A percentile compares a stretch with the other conserved stretches of the same genome.
Evolutionary conservation across 2,797 vertebrate genomes (phyloP).

Genomic region (Poecilia wingei): DNA sequence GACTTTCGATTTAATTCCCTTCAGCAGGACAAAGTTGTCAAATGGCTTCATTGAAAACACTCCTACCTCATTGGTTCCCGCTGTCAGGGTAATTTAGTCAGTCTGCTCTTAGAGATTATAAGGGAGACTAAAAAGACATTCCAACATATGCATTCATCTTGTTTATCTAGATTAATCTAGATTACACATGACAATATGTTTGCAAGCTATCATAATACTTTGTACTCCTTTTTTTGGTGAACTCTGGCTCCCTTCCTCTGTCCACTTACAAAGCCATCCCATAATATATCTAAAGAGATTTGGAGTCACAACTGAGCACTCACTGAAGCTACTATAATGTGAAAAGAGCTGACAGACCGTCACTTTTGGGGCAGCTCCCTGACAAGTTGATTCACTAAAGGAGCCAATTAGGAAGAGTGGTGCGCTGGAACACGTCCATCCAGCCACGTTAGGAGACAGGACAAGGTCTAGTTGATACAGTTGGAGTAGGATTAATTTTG

Average conservation of each 20-base stretch:
- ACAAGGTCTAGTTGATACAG: conserved; percentile 67
- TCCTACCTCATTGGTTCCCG: background rate
- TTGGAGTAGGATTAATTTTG: conserved; percentile 73
- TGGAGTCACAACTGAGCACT: conserved; percentile 35
- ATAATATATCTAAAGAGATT: background rate
- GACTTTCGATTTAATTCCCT: background rate
- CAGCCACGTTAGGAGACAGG: conserved; percentile 48
- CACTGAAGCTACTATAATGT: conserved; percentile 40
- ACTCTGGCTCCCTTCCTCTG: background rate
- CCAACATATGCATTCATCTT: background rate
- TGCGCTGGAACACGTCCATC: conserved; percentile 76
- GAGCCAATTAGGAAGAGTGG: conserved; percentile 78
- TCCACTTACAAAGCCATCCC: conserved; percentile 1
- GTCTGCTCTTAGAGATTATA: background rate
- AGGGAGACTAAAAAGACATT: background rate
- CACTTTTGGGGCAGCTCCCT: conserved; percentile 36
- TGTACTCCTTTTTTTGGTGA: background rate
- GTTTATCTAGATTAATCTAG: background rate
- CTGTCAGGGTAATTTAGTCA: background rate
- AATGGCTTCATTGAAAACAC: background rate
- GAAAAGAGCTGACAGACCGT: conserved; percentile 48
- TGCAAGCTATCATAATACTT: background rate
- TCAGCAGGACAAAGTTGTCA: background rate
- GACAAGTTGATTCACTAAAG: conserved; percentile 64
- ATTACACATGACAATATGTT: background rate